These are phyloP conservation scores for Microcebus ravelobensis DNA, from an alignment of 2,113 vertebrate species.

Conservation along the genomic window DNA sequence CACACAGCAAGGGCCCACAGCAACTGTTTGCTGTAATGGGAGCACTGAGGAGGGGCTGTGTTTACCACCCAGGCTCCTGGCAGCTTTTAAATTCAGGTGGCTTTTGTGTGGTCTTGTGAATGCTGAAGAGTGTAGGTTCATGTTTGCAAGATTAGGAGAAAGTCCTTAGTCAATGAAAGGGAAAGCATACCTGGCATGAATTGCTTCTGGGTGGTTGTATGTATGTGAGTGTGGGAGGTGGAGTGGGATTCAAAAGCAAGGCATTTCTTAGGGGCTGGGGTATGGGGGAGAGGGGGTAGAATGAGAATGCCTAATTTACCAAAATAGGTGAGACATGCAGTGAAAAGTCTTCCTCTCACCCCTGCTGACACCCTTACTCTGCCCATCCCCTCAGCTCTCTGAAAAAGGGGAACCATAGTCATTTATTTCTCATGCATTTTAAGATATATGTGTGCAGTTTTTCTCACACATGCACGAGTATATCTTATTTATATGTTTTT, in stretches of 20 bases:
- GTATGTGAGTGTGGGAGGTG: background rate
- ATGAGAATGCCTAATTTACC: background rate
- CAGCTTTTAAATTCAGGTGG: background rate
- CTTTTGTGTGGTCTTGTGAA: background rate
- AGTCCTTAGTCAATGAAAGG: constrained; percentile 20
- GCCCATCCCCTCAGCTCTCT: background rate
- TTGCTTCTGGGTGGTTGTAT: background rate
- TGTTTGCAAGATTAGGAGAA: background rate
- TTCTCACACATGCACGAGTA: accelerated
- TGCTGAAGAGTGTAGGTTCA: background rate
- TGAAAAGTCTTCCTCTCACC: background rate
- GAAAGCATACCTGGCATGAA: background rate
- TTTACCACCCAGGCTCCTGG: background rate
- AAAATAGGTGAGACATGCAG: background rate
- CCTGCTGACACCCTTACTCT: background rate
- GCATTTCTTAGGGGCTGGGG: background rate
- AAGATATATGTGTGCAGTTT: background rate
- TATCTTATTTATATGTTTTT: background rate
- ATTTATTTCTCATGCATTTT: background rate
- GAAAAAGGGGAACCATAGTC: background rate
- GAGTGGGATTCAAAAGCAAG: background rate
- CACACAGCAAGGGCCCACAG: background rate
- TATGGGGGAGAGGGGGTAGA: background rate
- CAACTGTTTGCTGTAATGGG: background rate
- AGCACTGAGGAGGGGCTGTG: too few relatives aligned